Percentiles rank a stretch among this genome's conserved stretches.
Evolutionary conservation across 2,888 invertebrate species (phyloP).

Genomic region (Boloria selene): DNA sequence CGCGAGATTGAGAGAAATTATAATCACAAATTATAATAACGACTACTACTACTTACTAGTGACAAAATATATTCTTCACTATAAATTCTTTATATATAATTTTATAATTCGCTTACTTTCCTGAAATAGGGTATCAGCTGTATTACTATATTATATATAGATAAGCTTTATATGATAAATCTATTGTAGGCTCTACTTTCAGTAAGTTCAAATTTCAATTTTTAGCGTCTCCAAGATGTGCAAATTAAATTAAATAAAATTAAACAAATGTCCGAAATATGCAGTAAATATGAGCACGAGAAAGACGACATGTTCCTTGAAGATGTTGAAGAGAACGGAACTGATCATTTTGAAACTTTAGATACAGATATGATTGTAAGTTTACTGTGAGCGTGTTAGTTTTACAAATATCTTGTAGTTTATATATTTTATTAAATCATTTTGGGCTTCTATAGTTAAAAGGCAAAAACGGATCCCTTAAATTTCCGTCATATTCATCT

Average conservation of each 20-base stretch:
- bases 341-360: constrained; percentile 59
- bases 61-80: no score
- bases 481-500: no score
- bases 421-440: no score
- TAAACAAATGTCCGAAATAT: constrained; percentile 84
- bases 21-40: no score
- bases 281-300: constrained; percentile 85
- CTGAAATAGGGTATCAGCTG: not conserved
- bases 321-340: constrained; percentile 46
- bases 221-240: constrained; percentile 77
- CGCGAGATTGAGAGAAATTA: no score
- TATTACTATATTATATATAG: no score
- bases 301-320: constrained; percentile 69
- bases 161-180: no score
- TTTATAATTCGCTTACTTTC: not conserved
- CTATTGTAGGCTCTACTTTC: no score
- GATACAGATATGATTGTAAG: constrained; percentile 70
- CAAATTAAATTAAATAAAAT: constrained; percentile 83
- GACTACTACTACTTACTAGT: no score
- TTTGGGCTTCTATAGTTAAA: no score
- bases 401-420: not conserved
- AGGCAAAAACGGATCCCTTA: no score
- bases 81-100: no score
- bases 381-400: not conserved
- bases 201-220: constrained; percentile 31